A percentile compares a stretch with the other conserved stretches of the same genome.
Evolutionary conservation across 1,140 invertebrate genomes (phyloP).

Genomic region (Pollicipes pollicipes): DNA sequence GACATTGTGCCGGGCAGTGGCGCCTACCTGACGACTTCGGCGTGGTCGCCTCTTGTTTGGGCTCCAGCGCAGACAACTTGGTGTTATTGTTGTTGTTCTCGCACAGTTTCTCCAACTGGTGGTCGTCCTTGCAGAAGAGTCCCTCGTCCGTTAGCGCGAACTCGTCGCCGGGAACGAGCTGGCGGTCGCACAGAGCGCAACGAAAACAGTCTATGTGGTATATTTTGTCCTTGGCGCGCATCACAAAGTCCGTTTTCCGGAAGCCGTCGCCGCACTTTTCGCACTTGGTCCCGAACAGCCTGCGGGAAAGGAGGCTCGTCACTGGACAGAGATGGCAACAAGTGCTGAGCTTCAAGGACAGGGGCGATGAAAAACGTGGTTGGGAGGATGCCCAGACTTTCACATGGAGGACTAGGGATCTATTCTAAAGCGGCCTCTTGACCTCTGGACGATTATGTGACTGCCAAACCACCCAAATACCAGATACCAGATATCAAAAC

Average conservation of each 20-base stretch:
- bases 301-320: slow-evolving; percentile 32
- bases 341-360: too few relatives aligned
- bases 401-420: too few relatives aligned
- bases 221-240: slow-evolving; percentile 90
- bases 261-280: slow-evolving; percentile 83
- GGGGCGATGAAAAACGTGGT: too few relatives aligned
- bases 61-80: slow-evolving; percentile 11
- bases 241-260: slow-evolving; percentile 92
- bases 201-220: slow-evolving; percentile 97
- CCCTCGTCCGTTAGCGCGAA: slow-evolving; percentile 87
- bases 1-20: too few relatives aligned
- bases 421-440: too few relatives aligned
- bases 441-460: too few relatives aligned
- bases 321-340: too few relatives aligned
- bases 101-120: slow-evolving; percentile 40
- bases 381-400: too few relatives aligned
- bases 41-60: slow-evolving; percentile 11
- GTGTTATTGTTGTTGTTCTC: slow-evolving; percentile 17
- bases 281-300: slow-evolving; percentile 87
- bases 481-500: too few relatives aligned
- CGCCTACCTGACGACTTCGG: slow-evolving; percentile 16
- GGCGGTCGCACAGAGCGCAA: slow-evolving; percentile 73
- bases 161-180: slow-evolving; percentile 85
- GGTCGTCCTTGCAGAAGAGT: slow-evolving; percentile 91
- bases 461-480: too few relatives aligned